These are phyloP conservation scores for Pseudomyrmex gracilis DNA, from an alignment of 1,140 invertebrate species.

Conservation along the genomic window DNA sequence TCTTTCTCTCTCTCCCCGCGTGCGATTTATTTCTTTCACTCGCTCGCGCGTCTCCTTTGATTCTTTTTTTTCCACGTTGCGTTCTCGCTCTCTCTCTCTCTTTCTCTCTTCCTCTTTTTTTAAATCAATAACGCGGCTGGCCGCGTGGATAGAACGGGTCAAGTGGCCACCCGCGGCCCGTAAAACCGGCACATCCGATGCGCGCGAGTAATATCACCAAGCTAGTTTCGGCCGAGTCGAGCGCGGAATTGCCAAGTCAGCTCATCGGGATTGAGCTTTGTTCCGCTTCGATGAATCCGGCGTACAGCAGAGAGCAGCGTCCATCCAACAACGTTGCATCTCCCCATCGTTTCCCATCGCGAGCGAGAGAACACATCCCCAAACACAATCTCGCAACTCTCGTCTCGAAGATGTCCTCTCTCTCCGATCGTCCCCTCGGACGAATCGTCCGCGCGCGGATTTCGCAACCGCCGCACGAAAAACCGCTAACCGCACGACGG, in stretches of 20 bases:
- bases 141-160: slow-evolving; percentile 72
- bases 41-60: no score
- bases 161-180: slow-evolving; percentile 75
- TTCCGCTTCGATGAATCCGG: slow-evolving; percentile 62
- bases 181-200: slow-evolving; percentile 71
- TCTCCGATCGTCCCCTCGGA: slow-evolving; percentile 5
- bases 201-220: slow-evolving; percentile 76
- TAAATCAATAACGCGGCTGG: slow-evolving; percentile 76
- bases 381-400: slow-evolving; percentile 14
- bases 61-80: neutral
- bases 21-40: slow-evolving; percentile 45
- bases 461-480: slow-evolving; percentile 53
- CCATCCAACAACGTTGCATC: slow-evolving; percentile 32
- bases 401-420: slow-evolving; percentile 23
- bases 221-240: slow-evolving; percentile 72
- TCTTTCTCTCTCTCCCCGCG: neutral
- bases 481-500: slow-evolving; percentile 45
- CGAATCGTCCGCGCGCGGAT: slow-evolving; percentile 1
- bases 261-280: slow-evolving; percentile 79
- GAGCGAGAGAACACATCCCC: neutral
- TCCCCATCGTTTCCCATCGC: slow-evolving; percentile 36
- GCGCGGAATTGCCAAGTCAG: slow-evolving; percentile 78
- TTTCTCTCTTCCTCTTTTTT: slow-evolving; percentile 64
- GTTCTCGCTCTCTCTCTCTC: neutral
- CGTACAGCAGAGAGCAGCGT: slow-evolving; percentile 51